Conservation (phyloP, 2,797 vertebrate species). For the Sebastes nivosus region DNA sequence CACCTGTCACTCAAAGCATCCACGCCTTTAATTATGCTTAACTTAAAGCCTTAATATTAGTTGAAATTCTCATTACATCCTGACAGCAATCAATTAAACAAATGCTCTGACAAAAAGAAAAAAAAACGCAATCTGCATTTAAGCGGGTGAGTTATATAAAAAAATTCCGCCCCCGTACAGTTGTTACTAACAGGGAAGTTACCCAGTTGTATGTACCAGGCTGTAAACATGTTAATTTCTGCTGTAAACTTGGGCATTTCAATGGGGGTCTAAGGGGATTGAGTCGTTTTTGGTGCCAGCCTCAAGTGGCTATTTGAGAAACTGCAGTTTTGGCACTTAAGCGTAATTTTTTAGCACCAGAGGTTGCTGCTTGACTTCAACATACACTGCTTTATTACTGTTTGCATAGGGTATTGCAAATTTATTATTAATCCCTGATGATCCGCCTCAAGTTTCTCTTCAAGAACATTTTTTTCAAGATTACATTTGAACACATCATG, state of each 20-base stretch:
- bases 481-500: no score
- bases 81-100: no score
- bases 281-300: background rate
- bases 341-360: background rate
- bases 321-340: background rate
- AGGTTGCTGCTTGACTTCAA: background rate
- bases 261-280: background rate
- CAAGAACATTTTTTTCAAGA: no score
- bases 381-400: background rate
- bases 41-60: no score
- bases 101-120: no score
- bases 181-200: background rate
- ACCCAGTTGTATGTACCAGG: no score
- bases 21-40: no score
- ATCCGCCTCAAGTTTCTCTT: background rate
- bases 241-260: background rate
- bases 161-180: background rate
- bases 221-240: background rate
- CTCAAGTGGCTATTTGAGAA: background rate
- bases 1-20: no score
- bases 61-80: no score
- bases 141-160: background rate
- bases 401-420: background rate
- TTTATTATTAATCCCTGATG: background rate
- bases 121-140: no score